phyloP scores from a whole-genome alignment of 2,797 vertebrate species.

The Yasuhikotakia modesta region DNA sequence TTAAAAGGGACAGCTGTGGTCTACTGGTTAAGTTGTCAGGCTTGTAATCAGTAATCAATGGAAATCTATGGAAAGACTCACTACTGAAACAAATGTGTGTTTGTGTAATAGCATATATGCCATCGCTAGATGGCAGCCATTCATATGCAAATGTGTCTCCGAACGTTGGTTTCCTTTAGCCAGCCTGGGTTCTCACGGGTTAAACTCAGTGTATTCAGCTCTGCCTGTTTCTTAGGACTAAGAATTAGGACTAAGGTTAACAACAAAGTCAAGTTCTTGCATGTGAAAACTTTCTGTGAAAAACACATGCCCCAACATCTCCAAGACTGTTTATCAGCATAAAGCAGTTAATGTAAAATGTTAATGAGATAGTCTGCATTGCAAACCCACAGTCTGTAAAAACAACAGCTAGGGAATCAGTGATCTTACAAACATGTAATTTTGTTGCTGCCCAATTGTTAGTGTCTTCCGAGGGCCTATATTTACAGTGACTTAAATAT shows the following conservation, averaged over 20 bases:
- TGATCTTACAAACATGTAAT: too few species aligned
- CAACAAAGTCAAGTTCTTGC: background rate
- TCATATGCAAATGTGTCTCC: background rate
- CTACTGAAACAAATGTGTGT: too few species aligned
- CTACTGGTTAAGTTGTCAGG: too few species aligned
- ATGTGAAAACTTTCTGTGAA: background rate
- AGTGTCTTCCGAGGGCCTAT: too few species aligned
- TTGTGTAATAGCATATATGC: background rate
- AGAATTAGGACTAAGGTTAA: background rate
- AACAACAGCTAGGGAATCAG: too few species aligned
- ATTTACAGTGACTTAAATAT: background rate
- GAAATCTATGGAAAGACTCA: too few species aligned
- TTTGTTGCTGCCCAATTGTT: too few species aligned
- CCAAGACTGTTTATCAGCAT: background rate
- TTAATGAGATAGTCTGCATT: too few species aligned
- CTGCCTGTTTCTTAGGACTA: background rate
- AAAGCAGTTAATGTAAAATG: background rate
- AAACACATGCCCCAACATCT: background rate
- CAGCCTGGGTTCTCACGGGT: background rate
- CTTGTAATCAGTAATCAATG: too few species aligned
- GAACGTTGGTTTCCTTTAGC: background rate
- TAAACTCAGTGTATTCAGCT: background rate
- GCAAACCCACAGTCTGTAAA: too few species aligned
- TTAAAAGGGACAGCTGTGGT: too few species aligned
- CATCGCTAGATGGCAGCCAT: slow-evolving; percentile 3